Base-by-base conservation (phyloP, 2,888 invertebrate genomes). In the Drosophila siamana region DNA sequence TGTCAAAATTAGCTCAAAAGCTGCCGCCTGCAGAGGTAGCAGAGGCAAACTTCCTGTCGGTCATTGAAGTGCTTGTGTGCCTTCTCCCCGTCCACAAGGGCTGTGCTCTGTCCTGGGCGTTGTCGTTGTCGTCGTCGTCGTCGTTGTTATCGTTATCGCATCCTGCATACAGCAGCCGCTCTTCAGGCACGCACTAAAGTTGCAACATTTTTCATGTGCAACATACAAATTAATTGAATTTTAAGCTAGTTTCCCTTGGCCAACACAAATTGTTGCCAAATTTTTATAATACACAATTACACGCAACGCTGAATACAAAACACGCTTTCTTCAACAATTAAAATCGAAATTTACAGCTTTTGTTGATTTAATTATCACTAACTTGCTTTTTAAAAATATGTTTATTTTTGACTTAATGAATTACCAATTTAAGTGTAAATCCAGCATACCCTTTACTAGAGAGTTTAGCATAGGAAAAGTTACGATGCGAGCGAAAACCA, bases 191-290 rank as follows among this genome's bases (percentile, higher is more conserved):
- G 87, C 83, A 77, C 70, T 62, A 69, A 83, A 88, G 78, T 83
- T 83, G 66, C 71, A 77, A 67, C 76, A 82, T 82, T 86, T 86
- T 75, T 69, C 69, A 65, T 78, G 33, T 78, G 82, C 86, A 71
- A 65, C 78, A 83, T 48, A 84, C 82, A 81, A 71, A 78, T 85
- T 87, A 84, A 84, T 84, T 84, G 80, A 89, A 84, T 89, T 84
- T 88, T 69, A 74, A 78, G 82, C 79, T 80, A 81, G 79, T 84
- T 84, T 87, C 57, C 44, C 66, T 63, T 62, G 59, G 50, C 38
- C 69, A 65, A 48, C 63, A 33, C 50, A 84, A 86, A 84, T 74
- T 66, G 74, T 74, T 84, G 51, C 41, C 33, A 74, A 78, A 78
- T 84, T 80, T 87, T 74, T 86, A 64, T 63, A 72, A 84, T 65